Percentiles rank a stretch among this genome's conserved stretches.
phyloP scores from a whole-genome alignment of 2,113 vertebrate species.

The Gracilinanus agilis region DNA sequence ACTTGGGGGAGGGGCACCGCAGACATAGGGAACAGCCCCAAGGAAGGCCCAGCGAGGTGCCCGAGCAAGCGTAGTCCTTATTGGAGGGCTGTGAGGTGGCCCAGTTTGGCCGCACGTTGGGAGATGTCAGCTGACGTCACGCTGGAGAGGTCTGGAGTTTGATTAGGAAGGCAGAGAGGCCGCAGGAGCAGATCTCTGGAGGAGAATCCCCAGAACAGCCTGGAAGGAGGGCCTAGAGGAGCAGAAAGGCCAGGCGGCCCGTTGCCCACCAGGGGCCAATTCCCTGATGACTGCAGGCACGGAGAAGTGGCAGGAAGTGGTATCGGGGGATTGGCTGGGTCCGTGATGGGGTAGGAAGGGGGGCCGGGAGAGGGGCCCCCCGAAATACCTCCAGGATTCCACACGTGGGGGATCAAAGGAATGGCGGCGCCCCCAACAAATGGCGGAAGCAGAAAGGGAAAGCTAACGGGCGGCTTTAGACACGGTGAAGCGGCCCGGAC shows the following conservation, averaged over 20 bases:
- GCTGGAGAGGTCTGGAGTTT: background rate
- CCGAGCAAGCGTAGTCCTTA: background rate
- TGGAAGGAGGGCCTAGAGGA: background rate
- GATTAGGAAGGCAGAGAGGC: background rate
- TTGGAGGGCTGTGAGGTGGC: background rate
- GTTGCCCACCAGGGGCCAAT: background rate
- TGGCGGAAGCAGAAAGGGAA: background rate
- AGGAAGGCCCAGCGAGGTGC: background rate
- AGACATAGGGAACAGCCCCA: background rate
- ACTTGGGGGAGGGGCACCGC: background rate
- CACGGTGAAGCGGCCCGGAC: background rate
- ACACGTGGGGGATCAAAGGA: background rate
- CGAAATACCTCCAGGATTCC: background rate
- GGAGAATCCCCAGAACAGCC: background rate
- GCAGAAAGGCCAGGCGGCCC: background rate
- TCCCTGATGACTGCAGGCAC: background rate
- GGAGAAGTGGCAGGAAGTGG: background rate
- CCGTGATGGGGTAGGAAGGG: background rate
- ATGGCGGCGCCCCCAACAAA: background rate
- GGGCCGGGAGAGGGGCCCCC: no score
- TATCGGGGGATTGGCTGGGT: no score
- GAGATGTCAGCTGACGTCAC: background rate
- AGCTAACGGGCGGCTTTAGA: background rate
- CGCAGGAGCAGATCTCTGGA: background rate
- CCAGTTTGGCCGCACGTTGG: no score